Conservation (phyloP, 2,797 vertebrate species). For the Philypnodon macrostomus region DNA sequence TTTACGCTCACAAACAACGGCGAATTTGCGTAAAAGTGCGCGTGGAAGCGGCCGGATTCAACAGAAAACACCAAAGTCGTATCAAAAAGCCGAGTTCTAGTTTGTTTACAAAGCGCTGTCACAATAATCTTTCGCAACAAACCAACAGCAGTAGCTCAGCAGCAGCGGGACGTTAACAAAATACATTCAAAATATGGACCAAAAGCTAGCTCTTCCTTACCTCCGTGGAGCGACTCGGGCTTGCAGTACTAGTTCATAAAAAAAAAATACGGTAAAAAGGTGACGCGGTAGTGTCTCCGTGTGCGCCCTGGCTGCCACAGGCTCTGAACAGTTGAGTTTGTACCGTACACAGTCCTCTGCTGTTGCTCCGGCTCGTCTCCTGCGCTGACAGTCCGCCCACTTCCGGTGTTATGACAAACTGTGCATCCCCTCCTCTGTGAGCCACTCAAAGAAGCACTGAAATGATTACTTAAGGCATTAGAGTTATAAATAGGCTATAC, state of each 20-base stretch:
- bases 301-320: too few relatives aligned
- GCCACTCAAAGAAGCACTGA: too few relatives aligned
- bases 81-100: conserved; percentile 6
- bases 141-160: not conserved
- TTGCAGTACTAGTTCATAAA: conserved; percentile 61
- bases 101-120: conserved; percentile 72
- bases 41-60: too few relatives aligned
- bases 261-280: conserved; percentile 30
- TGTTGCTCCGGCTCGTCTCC: conserved; percentile 32
- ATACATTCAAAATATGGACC: not conserved
- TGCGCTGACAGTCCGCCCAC: conserved; percentile 63
- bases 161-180: conserved; percentile 11
- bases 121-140: conserved; percentile 52
- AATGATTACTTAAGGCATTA: too few relatives aligned
- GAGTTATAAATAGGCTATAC: too few relatives aligned
- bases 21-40: too few relatives aligned
- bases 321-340: too few relatives aligned
- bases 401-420: conserved; percentile 62
- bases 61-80: not conserved
- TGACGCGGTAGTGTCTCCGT: not conserved
- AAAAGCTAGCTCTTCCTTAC: too few relatives aligned
- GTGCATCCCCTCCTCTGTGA: conserved; percentile 1
- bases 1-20: too few relatives aligned
- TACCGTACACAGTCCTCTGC: conserved; percentile 41
- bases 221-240: conserved; percentile 48